Evolutionary conservation across 2,113 vertebrate species (phyloP).

Genomic region (Phoenicopterus ruber): DNA sequence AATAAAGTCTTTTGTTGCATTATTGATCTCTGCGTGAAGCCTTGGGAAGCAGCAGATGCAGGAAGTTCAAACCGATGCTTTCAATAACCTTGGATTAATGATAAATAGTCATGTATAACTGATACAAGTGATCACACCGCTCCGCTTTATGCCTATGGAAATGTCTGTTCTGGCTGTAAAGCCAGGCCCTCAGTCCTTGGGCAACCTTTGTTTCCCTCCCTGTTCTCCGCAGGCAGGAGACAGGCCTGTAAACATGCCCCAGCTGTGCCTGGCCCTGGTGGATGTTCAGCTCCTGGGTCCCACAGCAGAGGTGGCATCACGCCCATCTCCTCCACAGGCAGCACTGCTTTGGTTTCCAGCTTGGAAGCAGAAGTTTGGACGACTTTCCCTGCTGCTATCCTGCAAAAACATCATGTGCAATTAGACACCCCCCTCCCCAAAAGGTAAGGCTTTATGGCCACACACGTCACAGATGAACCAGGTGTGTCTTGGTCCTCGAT

Average conservation of each 20-base stretch:
- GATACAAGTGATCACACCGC: background rate
- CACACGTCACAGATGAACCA: accelerated
- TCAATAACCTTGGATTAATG: background rate
- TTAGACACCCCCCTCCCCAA: background rate
- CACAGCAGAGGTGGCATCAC: background rate
- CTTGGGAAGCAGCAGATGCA: conserved; percentile 28
- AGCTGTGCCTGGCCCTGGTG: background rate
- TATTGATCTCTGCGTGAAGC: background rate
- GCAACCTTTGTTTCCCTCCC: background rate
- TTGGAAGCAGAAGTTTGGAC: background rate
- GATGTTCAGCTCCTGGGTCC: background rate
- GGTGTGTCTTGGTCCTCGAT: background rate
- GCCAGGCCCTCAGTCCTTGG: background rate
- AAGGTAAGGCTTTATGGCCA: background rate
- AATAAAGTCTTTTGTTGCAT: background rate
- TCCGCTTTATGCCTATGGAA: background rate
- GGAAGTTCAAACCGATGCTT: background rate
- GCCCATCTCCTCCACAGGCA: background rate
- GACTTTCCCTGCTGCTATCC: background rate
- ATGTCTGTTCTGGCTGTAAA: background rate
- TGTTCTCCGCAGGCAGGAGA: background rate
- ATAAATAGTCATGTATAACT: background rate
- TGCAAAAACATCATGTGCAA: background rate
- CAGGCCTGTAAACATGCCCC: background rate
- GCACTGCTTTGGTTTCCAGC: background rate